These are phyloP conservation scores for Spheniscus humboldti DNA, from an alignment of 2,797 vertebrate genomes.

Conservation along the genomic window DNA sequence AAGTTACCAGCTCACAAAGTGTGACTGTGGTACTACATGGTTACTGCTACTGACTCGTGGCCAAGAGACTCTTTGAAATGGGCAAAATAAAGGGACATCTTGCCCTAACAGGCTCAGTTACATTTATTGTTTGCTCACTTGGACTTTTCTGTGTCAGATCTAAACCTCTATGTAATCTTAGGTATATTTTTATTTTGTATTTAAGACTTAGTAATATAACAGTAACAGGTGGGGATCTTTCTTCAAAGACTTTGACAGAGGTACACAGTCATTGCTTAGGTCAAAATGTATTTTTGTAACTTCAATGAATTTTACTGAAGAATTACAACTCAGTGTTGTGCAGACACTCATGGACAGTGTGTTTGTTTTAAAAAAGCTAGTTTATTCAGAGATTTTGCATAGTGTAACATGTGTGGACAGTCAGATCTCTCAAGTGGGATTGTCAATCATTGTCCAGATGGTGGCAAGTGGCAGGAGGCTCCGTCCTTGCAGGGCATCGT, in stretches of 20 bases:
- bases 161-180: neutral
- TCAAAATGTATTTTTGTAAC: neutral
- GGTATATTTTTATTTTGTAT: neutral
- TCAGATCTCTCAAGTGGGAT: neutral
- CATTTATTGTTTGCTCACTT: neutral
- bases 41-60: neutral
- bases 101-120: neutral
- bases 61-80: neutral
- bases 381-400: neutral
- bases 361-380: neutral
- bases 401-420: neutral
- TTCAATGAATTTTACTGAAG: neutral
- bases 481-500: neutral
- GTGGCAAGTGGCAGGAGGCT: neutral
- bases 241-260: neutral
- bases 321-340: neutral
- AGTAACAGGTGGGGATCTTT: neutral
- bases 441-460: neutral
- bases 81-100: neutral
- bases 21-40: neutral
- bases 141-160: neutral
- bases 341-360: neutral
- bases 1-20: neutral
- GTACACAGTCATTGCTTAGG: neutral
- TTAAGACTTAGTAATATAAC: neutral